phyloP scores from a whole-genome alignment of 1,140 invertebrate species.

The Caenorhabditis inopinata region DNA sequence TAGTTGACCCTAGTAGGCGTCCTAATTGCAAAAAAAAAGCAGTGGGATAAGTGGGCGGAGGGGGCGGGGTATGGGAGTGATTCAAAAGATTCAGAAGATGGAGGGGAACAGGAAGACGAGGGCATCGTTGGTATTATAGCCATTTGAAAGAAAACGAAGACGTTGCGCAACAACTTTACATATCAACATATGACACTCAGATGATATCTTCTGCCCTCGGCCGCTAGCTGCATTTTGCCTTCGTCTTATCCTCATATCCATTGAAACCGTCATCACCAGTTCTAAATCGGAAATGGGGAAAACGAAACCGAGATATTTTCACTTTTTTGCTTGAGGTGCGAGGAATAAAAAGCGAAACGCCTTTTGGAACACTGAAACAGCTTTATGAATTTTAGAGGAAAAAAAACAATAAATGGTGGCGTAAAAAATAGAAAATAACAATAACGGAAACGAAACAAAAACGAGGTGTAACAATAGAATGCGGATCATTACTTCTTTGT shows the following conservation, averaged over 20 bases:
- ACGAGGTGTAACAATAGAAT: not conserved
- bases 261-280: too few species aligned
- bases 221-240: not conserved
- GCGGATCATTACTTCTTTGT: conserved; percentile 35
- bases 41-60: not conserved
- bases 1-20: not conserved
- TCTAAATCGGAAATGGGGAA: not conserved
- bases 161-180: conserved; percentile 30
- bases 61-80: not conserved
- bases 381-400: not conserved
- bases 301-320: conserved; percentile 22
- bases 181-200: conserved; percentile 16
- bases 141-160: too few species aligned
- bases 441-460: not conserved
- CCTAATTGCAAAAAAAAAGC: conserved; percentile 22
- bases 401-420: conserved; percentile 2
- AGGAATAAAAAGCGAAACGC: not conserved
- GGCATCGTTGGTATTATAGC: too few species aligned
- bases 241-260: too few species aligned
- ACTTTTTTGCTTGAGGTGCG: not conserved
- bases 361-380: conserved; percentile 5
- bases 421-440: not conserved
- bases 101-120: not conserved
- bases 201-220: not conserved
- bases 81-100: not conserved